These are phyloP conservation scores for Carterocephalus palaemon DNA, from an alignment of 2,888 invertebrate species.

Conservation along the genomic window DNA sequence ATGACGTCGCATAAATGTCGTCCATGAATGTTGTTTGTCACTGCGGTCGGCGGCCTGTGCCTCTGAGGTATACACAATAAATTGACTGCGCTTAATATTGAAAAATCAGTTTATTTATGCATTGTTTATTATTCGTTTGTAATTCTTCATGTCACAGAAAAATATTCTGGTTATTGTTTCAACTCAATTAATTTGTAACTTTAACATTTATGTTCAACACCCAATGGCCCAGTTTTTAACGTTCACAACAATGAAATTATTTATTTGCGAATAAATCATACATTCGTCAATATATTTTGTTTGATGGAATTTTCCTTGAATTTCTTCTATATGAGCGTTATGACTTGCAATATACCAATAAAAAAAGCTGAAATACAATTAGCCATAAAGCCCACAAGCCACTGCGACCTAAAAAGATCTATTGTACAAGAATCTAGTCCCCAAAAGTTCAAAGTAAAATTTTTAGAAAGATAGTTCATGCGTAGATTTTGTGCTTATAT, in stretches of 20 bases:
- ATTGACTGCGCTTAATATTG: slow-evolving; percentile 50
- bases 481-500: no score
- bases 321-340: no score
- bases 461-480: no score
- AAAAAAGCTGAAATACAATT: no score
- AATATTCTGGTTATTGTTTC: slow-evolving; percentile 19
- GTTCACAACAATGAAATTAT: slow-evolving; percentile 11
- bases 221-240: slow-evolving; percentile 14
- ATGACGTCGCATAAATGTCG: slow-evolving; percentile 73
- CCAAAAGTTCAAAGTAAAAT: no score
- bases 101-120: slow-evolving; percentile 46
- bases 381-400: no score
- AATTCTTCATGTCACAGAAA: slow-evolving; percentile 20
- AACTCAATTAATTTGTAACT: slow-evolving; percentile 19
- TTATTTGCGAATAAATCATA: no score
- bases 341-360: no score
- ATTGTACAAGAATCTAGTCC: no score
- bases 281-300: no score
- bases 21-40: slow-evolving; percentile 73
- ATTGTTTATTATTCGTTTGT: slow-evolving; percentile 24
- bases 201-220: slow-evolving; percentile 19
- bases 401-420: no score
- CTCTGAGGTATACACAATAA: slow-evolving; percentile 52
- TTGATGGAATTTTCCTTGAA: no score
- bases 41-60: slow-evolving; percentile 42